These are phyloP conservation scores for Corythoichthys intestinalis DNA, from an alignment of 2,113 vertebrate species.

Conservation along the genomic window DNA sequence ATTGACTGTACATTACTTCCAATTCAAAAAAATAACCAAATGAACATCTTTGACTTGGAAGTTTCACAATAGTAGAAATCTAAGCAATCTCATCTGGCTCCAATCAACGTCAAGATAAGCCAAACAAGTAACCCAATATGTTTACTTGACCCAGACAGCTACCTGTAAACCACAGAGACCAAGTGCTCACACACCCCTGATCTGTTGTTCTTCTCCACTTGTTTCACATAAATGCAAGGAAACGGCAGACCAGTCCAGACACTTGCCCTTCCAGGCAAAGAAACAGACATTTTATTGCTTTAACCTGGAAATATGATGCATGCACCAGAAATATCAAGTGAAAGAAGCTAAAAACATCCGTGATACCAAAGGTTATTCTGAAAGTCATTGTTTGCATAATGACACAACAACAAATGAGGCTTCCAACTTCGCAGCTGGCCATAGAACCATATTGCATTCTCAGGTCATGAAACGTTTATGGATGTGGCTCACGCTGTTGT, in stretches of 20 bases:
- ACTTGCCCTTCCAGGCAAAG: background rate
- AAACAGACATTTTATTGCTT: background rate
- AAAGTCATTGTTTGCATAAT: background rate
- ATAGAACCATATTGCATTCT: background rate
- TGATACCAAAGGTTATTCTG: background rate
- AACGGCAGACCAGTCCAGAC: background rate
- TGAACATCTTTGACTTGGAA: too few species aligned
- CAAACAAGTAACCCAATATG: background rate
- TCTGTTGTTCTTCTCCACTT: background rate
- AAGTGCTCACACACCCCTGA: background rate
- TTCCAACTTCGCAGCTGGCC: background rate
- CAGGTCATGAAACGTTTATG: background rate
- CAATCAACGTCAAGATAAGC: background rate
- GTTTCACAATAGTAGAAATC: background rate
- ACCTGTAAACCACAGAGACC: constrained; percentile 1
- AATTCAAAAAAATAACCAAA: background rate
- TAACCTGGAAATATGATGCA: background rate
- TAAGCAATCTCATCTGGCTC: background rate
- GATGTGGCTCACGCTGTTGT: background rate
- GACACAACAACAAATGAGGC: background rate
- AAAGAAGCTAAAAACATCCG: background rate
- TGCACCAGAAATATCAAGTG: background rate
- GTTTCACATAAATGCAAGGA: background rate
- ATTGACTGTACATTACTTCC: background rate
- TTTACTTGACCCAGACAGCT: constrained; percentile 12